Conservation (phyloP, 2,797 vertebrate genomes). For the Enoplosus armatus region DNA sequence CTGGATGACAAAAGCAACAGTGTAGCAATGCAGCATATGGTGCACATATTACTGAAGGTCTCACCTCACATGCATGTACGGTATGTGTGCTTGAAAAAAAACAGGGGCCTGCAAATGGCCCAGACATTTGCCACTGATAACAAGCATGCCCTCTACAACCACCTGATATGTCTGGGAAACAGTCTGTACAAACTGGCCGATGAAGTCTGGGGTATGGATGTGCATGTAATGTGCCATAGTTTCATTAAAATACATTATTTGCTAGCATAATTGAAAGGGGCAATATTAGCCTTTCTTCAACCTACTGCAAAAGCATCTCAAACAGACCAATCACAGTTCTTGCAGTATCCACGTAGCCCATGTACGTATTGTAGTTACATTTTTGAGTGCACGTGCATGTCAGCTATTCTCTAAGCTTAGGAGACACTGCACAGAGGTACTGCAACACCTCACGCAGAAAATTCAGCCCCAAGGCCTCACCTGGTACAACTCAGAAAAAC, state of each 20-base stretch:
- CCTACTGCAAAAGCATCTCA: background rate
- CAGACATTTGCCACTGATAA: background rate
- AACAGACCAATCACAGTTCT: background rate
- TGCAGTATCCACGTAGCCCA: background rate
- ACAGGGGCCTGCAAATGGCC: conserved; percentile 1
- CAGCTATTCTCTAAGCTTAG: background rate
- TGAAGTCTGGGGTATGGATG: background rate
- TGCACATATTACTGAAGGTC: background rate
- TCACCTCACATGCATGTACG: background rate
- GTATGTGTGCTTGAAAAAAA: background rate
- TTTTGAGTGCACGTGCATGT: conserved; percentile 2
- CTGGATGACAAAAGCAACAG: background rate
- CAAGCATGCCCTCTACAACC: conserved; percentile 3
- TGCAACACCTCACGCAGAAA: background rate
- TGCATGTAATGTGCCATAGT: background rate
- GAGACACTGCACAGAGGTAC: background rate
- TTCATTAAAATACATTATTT: conserved; percentile 1
- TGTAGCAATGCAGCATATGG: background rate
- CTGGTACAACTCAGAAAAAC: conserved; percentile 17
- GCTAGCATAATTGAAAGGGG: background rate
- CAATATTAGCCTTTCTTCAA: background rate
- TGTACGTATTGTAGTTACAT: background rate
- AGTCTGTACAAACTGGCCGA: background rate
- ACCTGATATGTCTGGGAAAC: background rate
- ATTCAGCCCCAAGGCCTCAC: conserved; percentile 5